Conservation (phyloP, 2,113 vertebrate genomes). For the Bombycilla garrulus region DNA sequence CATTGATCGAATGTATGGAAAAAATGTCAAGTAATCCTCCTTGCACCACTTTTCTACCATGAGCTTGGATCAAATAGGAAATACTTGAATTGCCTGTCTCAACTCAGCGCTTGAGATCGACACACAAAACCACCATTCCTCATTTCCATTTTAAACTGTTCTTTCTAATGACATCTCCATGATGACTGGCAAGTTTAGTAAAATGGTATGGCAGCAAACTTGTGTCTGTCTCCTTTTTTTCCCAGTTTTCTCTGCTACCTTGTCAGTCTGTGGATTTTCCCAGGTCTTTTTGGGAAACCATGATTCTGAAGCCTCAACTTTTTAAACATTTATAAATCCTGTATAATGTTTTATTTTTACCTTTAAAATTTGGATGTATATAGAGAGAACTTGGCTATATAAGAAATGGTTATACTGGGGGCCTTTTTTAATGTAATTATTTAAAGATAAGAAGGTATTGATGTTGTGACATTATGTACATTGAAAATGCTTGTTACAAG, state of each 20-base stretch:
- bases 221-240: conserved; percentile 68
- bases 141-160: conserved; percentile 59
- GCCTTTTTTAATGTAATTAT: conserved; percentile 76
- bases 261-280: conserved; percentile 68
- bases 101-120: conserved; percentile 64
- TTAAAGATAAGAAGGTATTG: conserved; percentile 73
- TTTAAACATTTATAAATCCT: conserved; percentile 82
- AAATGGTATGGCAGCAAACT: conserved; percentile 71
- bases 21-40: conserved; percentile 68
- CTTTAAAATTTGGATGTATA: conserved; percentile 79
- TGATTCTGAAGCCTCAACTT: conserved; percentile 78
- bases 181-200: conserved; percentile 71
- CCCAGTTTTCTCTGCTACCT: conserved; percentile 47
- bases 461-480: conserved; percentile 73
- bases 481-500: conserved; percentile 68
- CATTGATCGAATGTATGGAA: conserved; percentile 92
- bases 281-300: conserved; percentile 40
- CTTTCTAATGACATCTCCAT: conserved; percentile 39
- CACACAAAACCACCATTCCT: conserved; percentile 46
- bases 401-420: conserved; percentile 73
- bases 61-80: conserved; percentile 76
- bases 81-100: conserved; percentile 79
- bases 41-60: not conserved
- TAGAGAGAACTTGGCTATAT: conserved; percentile 74
- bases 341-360: conserved; percentile 80